These are phyloP conservation scores for Pitangus sulphuratus DNA, from an alignment of 2,797 vertebrate species.

Conservation along the genomic window DNA sequence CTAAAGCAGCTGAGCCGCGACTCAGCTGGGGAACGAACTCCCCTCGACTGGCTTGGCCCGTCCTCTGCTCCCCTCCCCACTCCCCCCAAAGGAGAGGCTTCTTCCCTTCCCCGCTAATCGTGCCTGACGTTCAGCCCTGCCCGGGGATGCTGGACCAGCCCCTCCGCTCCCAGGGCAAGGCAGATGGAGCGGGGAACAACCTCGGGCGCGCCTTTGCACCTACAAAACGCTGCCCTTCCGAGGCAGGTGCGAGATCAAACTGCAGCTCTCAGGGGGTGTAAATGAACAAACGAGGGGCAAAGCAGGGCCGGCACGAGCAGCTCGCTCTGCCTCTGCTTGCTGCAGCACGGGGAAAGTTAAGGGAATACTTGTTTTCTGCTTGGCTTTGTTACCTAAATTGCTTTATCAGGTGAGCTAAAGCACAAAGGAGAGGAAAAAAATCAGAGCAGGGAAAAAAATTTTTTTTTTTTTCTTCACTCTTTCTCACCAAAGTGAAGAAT, in stretches of 20 bases:
- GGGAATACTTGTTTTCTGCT: neutral
- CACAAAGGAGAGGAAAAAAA: neutral
- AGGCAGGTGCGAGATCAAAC: neutral
- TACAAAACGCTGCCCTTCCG: neutral
- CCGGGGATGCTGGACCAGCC: neutral
- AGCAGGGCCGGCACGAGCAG: neutral
- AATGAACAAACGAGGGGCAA: neutral
- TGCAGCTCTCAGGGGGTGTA: neutral
- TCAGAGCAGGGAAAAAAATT: neutral
- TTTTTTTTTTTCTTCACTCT: neutral
- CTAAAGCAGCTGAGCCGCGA: neutral
- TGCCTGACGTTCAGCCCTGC: neutral
- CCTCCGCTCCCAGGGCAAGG: neutral
- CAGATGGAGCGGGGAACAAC: neutral
- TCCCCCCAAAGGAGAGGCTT: neutral
- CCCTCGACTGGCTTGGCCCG: rapidly evolving
- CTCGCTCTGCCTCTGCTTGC: neutral
- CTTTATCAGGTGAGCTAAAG: neutral
- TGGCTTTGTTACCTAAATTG: constrained; percentile 1
- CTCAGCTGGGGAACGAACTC: neutral
- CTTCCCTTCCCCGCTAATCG: neutral
- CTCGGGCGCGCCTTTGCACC: neutral
- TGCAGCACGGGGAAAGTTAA: neutral
- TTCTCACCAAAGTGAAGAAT: neutral
- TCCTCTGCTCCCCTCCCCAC: neutral